These are phyloP conservation scores for Folsomia candida DNA, from an alignment of 2,888 invertebrate genomes.

Conservation along the genomic window DNA sequence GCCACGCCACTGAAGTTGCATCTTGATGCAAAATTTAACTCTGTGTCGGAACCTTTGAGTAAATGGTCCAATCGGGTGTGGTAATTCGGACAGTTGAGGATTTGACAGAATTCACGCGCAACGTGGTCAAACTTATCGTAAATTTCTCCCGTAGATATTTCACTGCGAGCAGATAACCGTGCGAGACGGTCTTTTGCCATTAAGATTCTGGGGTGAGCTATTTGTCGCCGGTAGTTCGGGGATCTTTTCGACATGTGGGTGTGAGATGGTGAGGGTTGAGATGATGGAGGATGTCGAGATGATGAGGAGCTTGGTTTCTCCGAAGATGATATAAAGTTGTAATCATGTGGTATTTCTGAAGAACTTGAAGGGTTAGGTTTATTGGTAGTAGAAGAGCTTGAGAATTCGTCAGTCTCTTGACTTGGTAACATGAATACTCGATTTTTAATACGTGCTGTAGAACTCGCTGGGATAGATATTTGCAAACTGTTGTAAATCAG, in stretches of 20 bases:
- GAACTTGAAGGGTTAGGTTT: background rate
- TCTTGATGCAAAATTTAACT: conserved; percentile 44
- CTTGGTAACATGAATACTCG: conserved; percentile 36
- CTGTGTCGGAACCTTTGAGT: conserved; percentile 37
- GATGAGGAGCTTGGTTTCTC: background rate
- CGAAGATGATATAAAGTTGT: background rate
- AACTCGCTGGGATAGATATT: conserved; percentile 40
- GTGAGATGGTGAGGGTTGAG: background rate
- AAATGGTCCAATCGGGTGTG: conserved; percentile 33
- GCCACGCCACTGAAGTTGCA: conserved; percentile 50
- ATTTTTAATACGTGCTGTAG: conserved; percentile 40
- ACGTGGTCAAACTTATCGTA: conserved; percentile 44
- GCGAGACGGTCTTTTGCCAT: conserved; percentile 35
- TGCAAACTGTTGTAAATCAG: conserved; percentile 54
- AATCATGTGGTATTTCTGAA: too few relatives aligned
- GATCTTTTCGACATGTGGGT: background rate
- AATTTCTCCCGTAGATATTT: conserved; percentile 19
- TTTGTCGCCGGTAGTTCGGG: conserved; percentile 22
- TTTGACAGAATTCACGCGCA: conserved; percentile 37
- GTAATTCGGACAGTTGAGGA: conserved; percentile 44
- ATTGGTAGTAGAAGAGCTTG: background rate
- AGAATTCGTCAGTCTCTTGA: conserved; percentile 1
- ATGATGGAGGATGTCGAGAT: too few relatives aligned
- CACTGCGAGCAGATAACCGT: conserved; percentile 10
- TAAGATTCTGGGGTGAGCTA: conserved; percentile 48